phyloP scores from a whole-genome alignment of 2,888 invertebrate species.

The Lissocephala sabroskyi region DNA sequence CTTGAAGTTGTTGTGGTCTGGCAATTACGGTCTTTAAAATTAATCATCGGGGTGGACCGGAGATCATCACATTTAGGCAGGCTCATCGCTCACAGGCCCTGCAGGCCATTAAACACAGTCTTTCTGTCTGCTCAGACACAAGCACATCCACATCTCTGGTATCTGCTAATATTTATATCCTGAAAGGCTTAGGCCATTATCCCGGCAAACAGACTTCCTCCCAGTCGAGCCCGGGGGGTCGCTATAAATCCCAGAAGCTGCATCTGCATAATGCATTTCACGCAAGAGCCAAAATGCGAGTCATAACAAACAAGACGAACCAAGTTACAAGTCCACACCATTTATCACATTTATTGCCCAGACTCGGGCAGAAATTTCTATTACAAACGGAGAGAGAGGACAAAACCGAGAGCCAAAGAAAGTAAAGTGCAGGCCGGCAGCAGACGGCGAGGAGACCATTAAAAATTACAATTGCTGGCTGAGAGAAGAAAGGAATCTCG shows the following conservation, averaged over 20 bases:
- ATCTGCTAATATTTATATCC: conserved; percentile 41
- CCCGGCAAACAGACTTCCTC: conserved; percentile 38
- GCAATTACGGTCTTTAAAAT: too few species aligned
- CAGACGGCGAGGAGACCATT: conserved; percentile 44
- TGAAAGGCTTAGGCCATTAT: conserved; percentile 49
- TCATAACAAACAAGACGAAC: conserved; percentile 15
- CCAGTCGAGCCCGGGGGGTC: too few species aligned
- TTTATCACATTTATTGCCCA: conserved; percentile 60
- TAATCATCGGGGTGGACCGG: too few species aligned
- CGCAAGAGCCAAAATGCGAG: conserved; percentile 19
- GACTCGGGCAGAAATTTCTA: conserved; percentile 50
- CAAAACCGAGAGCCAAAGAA: conserved; percentile 2
- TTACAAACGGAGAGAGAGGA: conserved; percentile 36
- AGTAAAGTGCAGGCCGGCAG: too few species aligned
- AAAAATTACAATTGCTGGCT: conserved; percentile 46
- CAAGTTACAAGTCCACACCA: conserved; percentile 44
- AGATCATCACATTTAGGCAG: too few species aligned
- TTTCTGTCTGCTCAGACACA: neutral
- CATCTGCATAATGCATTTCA: conserved; percentile 59
- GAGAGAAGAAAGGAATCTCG: conserved; percentile 31
- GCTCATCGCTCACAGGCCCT: too few species aligned
- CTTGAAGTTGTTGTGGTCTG: too few species aligned
- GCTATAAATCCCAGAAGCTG: conserved; percentile 1
- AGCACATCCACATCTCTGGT: conserved; percentile 12
- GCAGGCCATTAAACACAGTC: neutral